Evolutionary conservation across 2,113 vertebrate species (phyloP), one percentile per base, ranked within the genome.

Genomic region (Cinclus mexicanus): DNA sequence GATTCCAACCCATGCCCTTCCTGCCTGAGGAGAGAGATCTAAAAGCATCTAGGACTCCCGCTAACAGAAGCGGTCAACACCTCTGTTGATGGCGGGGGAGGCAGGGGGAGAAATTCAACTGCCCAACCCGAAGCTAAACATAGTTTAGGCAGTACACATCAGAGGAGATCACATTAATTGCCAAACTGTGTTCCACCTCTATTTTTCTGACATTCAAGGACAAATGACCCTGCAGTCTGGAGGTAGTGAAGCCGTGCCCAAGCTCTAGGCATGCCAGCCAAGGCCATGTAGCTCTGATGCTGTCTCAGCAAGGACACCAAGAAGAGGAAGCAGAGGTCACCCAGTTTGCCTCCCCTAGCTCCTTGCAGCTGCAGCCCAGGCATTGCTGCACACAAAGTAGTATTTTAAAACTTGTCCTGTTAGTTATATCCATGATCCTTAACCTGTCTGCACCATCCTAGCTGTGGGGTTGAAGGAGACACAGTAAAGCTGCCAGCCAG

Each of bases 1-100:
- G 83, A 95, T 90, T 93, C 87, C 94, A 93, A 78, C 78, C 87
- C 88, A 86, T 96, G 95, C 92, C 92, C 94, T 97, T 97, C 93
- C 94, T 94, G 93, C 87, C 95, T 87, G 64, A 77, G 52, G 53
- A 81, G 19, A 71, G 87, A 92, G 90, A 96, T 67, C 83, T 89
- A 65, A 96, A 92, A 88, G 75, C 71, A 49, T 31, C 89, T 4
- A 17, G 71, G 63, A 84, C 39, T 94, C 82, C 67, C 5, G 25
- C 52, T 88, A 95, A 93, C 65, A 96, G 65, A 87, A 96, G 59
- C 23, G 14, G 68, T 89, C 95, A 93, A 88, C 91, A 94, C 79
- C 68, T 93, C 81, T 64, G 50, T 52, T 52, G 46, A 2, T 56
- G 44, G 85, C 49, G 29, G 0, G 9, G 10, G 11, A 20, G 60